These are phyloP conservation scores for Myopa testacea DNA, from an alignment of 2,888 invertebrate species.

Conservation along the genomic window DNA sequence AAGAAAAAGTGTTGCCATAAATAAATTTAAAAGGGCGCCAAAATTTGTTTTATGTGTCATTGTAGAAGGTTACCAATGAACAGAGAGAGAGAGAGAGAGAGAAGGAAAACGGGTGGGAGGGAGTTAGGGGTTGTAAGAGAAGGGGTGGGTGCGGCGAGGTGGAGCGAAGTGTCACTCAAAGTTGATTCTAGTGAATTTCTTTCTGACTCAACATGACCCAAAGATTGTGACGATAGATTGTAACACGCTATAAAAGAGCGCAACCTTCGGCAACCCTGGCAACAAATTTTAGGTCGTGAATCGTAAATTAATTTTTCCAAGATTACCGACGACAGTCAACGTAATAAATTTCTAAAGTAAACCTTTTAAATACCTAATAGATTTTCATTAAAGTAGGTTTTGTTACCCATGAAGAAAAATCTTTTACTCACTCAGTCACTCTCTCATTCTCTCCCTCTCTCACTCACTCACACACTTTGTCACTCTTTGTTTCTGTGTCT, in stretches of 20 bases:
- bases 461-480: too few species aligned
- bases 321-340: background rate
- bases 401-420: background rate
- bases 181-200: background rate
- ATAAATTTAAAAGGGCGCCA: constrained; percentile 44
- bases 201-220: background rate
- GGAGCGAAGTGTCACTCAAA: too few species aligned
- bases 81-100: too few species aligned
- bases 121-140: too few species aligned
- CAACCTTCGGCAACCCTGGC: background rate
- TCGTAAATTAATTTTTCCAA: constrained; percentile 9
- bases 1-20: constrained; percentile 45
- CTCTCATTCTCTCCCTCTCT: too few species aligned
- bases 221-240: background rate
- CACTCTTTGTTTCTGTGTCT: background rate
- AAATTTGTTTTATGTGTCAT: constrained; percentile 38
- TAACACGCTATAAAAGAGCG: background rate
- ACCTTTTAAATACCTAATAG: too few species aligned
- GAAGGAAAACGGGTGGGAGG: too few species aligned
- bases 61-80: background rate
- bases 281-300: background rate
- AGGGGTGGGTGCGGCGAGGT: background rate
- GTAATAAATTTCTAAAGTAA: background rate
- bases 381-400: background rate
- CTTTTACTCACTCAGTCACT: too few species aligned